phyloP scores from a whole-genome alignment of 2,888 invertebrate species.

The Abscondita cerata region DNA sequence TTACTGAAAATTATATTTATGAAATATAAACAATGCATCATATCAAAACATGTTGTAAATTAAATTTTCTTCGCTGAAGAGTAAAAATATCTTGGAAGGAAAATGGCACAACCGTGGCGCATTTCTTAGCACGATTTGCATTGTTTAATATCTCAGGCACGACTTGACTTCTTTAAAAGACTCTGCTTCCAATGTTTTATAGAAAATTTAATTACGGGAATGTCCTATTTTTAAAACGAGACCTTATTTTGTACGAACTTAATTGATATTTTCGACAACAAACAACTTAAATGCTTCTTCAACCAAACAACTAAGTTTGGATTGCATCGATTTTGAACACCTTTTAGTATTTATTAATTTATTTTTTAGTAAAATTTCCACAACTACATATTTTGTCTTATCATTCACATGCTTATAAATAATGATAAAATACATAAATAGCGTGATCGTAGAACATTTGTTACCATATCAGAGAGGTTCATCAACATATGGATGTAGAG shows the following conservation, averaged over 20 bases:
- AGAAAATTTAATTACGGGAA: conserved; percentile 37
- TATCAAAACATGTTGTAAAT: conserved; percentile 34
- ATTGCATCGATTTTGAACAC: too few species aligned
- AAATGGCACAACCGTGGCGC: conserved; percentile 35
- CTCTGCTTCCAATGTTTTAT: conserved; percentile 33
- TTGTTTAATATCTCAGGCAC: conserved; percentile 36
- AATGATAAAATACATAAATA: too few species aligned
- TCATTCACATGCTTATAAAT: too few species aligned
- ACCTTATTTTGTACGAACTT: conserved; percentile 22
- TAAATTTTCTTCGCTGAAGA: conserved; percentile 33
- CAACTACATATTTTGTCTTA: too few species aligned
- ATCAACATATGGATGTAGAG: too few species aligned
- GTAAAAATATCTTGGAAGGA: conserved; percentile 32
- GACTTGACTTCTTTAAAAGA: conserved; percentile 33
- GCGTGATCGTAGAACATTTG: too few species aligned
- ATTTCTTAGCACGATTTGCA: conserved; percentile 36
- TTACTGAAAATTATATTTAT: too few species aligned
- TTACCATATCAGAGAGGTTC: too few species aligned
- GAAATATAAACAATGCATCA: conserved; percentile 25
- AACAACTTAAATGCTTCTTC: conserved; percentile 28
- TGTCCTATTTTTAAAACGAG: conserved; percentile 33
- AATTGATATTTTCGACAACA: conserved; percentile 35
- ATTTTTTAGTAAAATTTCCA: too few species aligned
- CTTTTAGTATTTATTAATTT: too few species aligned
- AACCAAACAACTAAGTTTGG: too few species aligned